phyloP scores from a whole-genome alignment of 2,113 vertebrate genomes.

The Periophthalmodon schlosseri region DNA sequence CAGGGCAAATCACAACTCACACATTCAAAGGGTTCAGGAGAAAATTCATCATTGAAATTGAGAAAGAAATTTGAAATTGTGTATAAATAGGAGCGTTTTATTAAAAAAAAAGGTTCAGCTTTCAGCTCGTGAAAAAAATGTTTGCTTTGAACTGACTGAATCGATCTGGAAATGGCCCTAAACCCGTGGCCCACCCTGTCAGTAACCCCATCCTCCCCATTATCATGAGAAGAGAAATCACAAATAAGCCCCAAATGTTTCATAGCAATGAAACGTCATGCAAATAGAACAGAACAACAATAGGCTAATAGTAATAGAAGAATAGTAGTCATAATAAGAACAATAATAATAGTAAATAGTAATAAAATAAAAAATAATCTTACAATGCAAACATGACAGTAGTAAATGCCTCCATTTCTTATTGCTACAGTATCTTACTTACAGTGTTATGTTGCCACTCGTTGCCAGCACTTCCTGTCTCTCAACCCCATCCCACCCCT shows the following conservation, averaged over 20 bases:
- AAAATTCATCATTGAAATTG: slow-evolving; percentile 36
- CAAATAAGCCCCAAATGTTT: slow-evolving; percentile 75
- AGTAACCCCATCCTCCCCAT: slow-evolving; percentile 47
- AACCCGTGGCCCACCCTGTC: slow-evolving; percentile 48
- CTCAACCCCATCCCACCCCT: slow-evolving; percentile 58
- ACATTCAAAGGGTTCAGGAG: slow-evolving; percentile 62
- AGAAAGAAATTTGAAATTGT: slow-evolving; percentile 50
- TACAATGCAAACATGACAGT: slow-evolving; percentile 85
- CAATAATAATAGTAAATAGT: slow-evolving; percentile 78
- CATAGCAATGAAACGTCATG: slow-evolving; percentile 80
- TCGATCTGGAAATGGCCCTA: slow-evolving; percentile 43
- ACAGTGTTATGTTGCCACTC: slow-evolving; percentile 73
- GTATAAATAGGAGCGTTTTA: slow-evolving; percentile 71
- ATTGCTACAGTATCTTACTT: slow-evolving; percentile 86
- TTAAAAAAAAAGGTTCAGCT: slow-evolving; percentile 47
- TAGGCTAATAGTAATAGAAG: slow-evolving; percentile 79
- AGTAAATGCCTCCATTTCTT: slow-evolving; percentile 82
- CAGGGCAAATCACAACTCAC: slow-evolving; percentile 55
- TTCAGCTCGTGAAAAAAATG: slow-evolving; percentile 52
- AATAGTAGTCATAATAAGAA: slow-evolving; percentile 76
- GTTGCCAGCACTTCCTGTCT: slow-evolving; percentile 52
- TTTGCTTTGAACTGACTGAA: slow-evolving; percentile 54
- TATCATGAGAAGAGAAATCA: slow-evolving; percentile 75
- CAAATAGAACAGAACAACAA: slow-evolving; percentile 81
- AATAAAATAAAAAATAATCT: slow-evolving; percentile 80